Conservation (phyloP, 2,888 invertebrate genomes). For the Dynastes hyllus region DNA sequence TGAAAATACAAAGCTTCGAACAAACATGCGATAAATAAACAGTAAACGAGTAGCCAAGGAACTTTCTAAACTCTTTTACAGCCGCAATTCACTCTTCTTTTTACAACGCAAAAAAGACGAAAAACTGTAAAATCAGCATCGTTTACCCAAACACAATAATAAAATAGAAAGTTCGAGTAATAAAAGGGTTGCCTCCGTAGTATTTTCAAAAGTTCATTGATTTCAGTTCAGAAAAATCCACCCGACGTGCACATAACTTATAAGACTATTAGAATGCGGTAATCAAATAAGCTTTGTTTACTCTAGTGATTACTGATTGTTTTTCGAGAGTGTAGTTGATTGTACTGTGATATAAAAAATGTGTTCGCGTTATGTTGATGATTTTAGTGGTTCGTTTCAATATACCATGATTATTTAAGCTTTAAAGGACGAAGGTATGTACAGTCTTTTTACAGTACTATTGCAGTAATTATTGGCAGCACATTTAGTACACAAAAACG, state of each 20-base stretch:
- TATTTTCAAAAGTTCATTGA: conserved; percentile 46
- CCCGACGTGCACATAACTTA: conserved; percentile 18
- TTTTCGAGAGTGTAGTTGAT: background rate
- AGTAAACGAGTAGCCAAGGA: conserved; percentile 16
- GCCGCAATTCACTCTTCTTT: conserved; percentile 41
- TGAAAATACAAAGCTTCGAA: conserved; percentile 15
- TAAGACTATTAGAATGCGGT: background rate
- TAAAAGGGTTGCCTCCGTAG: conserved; percentile 38
- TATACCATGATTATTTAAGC: too few species aligned
- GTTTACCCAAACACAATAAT: conserved; percentile 45
- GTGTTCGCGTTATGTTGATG: too few species aligned
- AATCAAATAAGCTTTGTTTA: background rate
- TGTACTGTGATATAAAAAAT: background rate
- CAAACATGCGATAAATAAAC: conserved; percentile 41
- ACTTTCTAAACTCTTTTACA: conserved; percentile 45
- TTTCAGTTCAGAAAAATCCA: conserved; percentile 32
- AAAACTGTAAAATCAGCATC: conserved; percentile 47
- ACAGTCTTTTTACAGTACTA: too few species aligned
- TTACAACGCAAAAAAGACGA: conserved; percentile 44
- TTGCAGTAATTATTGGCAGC: too few species aligned
- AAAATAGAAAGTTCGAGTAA: conserved; percentile 46
- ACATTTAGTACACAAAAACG: too few species aligned
- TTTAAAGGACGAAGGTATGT: too few species aligned
- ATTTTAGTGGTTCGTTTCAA: too few species aligned
- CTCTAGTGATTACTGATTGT: background rate